phyloP scores from a whole-genome alignment of 2,797 vertebrate genomes.

The Delichon dasypus region DNA sequence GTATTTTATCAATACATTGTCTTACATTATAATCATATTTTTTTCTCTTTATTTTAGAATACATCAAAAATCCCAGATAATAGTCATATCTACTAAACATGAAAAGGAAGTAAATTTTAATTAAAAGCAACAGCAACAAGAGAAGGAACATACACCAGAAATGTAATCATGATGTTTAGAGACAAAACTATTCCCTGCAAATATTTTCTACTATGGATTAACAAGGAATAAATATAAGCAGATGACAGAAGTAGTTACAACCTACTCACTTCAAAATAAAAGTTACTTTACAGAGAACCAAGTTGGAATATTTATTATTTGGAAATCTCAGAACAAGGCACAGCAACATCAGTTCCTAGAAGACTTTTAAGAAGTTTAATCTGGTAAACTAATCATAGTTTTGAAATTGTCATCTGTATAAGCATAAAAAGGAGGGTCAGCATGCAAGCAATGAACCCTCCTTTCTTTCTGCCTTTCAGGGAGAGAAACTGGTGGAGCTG shows the following conservation, averaged over 20 bases:
- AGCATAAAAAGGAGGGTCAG: not conserved
- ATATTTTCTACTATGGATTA: not conserved
- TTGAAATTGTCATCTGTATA: not conserved
- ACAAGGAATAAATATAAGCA: not conserved
- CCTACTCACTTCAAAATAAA: not conserved
- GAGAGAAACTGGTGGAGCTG: not conserved
- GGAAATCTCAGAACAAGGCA: not conserved
- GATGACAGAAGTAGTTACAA: not conserved
- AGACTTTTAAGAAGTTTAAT: not conserved
- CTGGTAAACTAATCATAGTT: not conserved
- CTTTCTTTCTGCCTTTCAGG: not conserved
- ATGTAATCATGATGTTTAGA: not conserved
- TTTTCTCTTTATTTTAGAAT: not conserved
- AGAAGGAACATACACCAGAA: not conserved
- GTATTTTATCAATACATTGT: not conserved
- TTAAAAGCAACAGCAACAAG: not conserved
- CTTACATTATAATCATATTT: not conserved
- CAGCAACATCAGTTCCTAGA: not conserved
- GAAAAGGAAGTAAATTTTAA: not conserved
- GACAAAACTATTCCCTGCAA: not conserved
- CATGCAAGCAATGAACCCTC: fast-evolving
- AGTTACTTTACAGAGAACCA: not conserved
- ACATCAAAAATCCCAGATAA: not conserved
- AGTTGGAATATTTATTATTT: not conserved
- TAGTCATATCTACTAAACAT: not conserved